phyloP scores from a whole-genome alignment of 1,140 invertebrate species.

The Oncopeltus fasciatus region DNA sequence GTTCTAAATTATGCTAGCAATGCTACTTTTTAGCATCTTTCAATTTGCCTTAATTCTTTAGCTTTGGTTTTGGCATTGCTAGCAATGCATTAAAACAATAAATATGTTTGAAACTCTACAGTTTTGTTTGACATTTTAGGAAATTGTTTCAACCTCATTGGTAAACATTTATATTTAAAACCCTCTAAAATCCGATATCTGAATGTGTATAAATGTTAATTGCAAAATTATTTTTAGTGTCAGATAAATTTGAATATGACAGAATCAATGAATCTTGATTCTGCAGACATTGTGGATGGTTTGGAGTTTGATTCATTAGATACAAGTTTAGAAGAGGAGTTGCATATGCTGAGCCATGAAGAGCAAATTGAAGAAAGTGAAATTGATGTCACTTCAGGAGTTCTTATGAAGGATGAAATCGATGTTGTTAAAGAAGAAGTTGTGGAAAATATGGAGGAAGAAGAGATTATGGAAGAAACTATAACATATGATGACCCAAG shows the following conservation, averaged over 20 bases:
- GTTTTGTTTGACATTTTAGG: no score
- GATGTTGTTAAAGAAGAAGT: constrained; percentile 14
- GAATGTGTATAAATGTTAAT: no score
- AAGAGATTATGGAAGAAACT: constrained; percentile 7
- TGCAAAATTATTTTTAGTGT: not conserved
- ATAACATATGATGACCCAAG: not conserved
- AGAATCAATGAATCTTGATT: constrained; percentile 19
- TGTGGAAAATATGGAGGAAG: constrained; percentile 13
- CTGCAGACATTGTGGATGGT: constrained; percentile 14
- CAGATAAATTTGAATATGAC: constrained; percentile 7
- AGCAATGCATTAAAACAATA: no score
- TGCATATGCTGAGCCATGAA: constrained; percentile 1
- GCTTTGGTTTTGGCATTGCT: no score
- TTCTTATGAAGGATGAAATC: not conserved
- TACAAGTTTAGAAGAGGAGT: constrained; percentile 6
- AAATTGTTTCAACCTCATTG: no score
- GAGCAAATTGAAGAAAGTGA: not conserved
- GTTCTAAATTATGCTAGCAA: no score
- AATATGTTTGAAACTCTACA: no score
- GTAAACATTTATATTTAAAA: no score
- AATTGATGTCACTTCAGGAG: constrained; percentile 1
- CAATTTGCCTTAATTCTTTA: no score
- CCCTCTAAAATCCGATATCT: no score
- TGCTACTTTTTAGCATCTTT: no score
- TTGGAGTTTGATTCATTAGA: constrained; percentile 16